These are phyloP conservation scores for Bambusicola thoracicus DNA, from an alignment of 2,113 vertebrate species.

Conservation along the genomic window DNA sequence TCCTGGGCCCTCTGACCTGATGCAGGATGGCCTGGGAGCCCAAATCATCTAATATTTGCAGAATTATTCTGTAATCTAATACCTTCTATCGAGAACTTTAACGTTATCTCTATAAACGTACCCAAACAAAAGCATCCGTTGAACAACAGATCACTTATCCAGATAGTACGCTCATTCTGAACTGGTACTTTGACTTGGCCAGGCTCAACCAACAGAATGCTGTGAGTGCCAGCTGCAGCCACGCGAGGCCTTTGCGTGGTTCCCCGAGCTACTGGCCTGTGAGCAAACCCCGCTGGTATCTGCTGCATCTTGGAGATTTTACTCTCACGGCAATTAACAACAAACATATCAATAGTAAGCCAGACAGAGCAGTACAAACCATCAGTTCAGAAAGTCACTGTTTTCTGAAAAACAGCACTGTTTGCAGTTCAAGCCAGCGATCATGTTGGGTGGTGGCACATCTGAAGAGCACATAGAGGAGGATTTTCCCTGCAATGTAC, in stretches of 20 bases:
- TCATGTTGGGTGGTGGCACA: not conserved
- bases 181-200: not conserved
- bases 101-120: not conserved
- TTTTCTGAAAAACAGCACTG: rapidly evolving
- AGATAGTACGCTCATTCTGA: not conserved
- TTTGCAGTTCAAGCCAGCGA: rapidly evolving
- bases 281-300: not conserved
- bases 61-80: not conserved
- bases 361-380: not conserved
- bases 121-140: not conserved
- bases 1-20: not conserved
- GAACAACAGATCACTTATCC: not conserved
- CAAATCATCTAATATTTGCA: rapidly evolving
- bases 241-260: rapidly evolving
- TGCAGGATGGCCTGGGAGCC: not conserved
- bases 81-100: rapidly evolving
- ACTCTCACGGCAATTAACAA: not conserved
- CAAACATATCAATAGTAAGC: rapidly evolving
- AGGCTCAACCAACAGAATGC: not conserved
- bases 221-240: rapidly evolving
- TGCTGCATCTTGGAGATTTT: not conserved
- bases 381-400: rapidly evolving
- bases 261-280: not conserved
- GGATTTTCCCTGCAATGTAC: not conserved
- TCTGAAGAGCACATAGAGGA: not conserved